Base-by-base conservation (phyloP, 1,140 invertebrate genomes). In the Brachionus paranguensis region DNA sequence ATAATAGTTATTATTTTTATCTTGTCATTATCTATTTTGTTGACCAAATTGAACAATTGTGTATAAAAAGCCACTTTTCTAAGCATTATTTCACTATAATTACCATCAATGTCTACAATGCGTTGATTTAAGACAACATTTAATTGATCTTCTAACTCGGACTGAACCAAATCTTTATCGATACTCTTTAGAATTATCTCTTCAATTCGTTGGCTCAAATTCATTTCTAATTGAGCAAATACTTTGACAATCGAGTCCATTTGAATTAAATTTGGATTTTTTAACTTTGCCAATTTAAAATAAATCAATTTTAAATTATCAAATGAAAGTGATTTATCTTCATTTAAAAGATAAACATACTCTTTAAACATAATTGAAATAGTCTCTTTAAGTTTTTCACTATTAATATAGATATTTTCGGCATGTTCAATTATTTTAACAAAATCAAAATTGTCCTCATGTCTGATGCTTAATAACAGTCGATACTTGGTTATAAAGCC, bases 401-500 rank as follows among this genome's bases (percentile, higher is more conserved):
- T 72, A 7, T 41, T 72, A n/a, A 41, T 41, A n/a, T 72, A 41
- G 45, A 72, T 45, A 17, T n/a, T 41, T 41, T 41, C 45, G 37
- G 68, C 37, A 17, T 72, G 29, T 14, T 72, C 68, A 20, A 10
- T 14, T 45, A 72, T 72, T 6, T 72, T 37, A 0, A 41, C n/a
- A 37, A 43, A 72, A 10, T 72, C 68, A 72, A 41, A 72, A n/a
- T 72, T 41, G 8, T 72, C 68, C 14, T 72, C 1, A 3, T 41
- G 29, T 0, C 0, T 20, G n/a, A 72, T 14, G 33, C 33, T 41
- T 1, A 72, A n/a, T n/a, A 72, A 41, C 68, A 72, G 14, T 3
- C 68, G 68, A 72, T 72, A 72, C 33, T 72, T 72, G 33, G n/a
- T 37, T 12, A 72, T 72, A 17, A 72, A 72, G 7, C 68, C 68